Base-by-base conservation (phyloP, 2,888 invertebrate species). In the Hoplodrina ambigua region DNA sequence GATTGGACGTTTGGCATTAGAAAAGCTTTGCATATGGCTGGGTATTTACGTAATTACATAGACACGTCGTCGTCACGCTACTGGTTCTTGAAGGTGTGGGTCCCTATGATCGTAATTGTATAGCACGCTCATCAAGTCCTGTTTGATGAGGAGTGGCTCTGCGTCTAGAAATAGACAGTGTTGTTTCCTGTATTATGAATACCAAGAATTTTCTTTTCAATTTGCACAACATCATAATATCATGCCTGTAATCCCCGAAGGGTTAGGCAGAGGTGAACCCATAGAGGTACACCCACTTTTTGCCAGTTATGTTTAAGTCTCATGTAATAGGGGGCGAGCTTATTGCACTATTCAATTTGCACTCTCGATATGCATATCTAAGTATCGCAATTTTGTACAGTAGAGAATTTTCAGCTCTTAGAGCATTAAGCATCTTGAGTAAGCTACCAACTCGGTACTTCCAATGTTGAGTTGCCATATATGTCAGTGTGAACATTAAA, bases 11-110 rank as follows among this genome's bases (percentile, higher is more conserved):
- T 60, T 59, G 20, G 50, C 44, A 77, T 75, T 64, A 75, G 54
- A 61, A 80, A 80, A 69, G 46, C 50, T 77, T 80, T 61, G 54
- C 50, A 61, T 80, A 80, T 75, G 60, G 69, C 63, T 50, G 63
- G 50, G 54, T 69, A 75, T 77, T 69, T 75, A 50, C 69, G 60
- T 77, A 77, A 77, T 80, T 69, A 75, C 17, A 70, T 19, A 62
- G 46, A 58, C 13, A 49, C 8, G 11, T 66, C 13, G 6, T 7
- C 75, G 70, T 80, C 77, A 80, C 64, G 81, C 70, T 75, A 17
- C 46, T 80, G 41, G 41, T 11, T 50, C 41, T 20, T 2, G 11
- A 46, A 69, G 57, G 59, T 60, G 44, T 41, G 44, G 69, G 75
- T 53, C 19, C 13, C 52, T 56, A 10, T 60, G 10, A 70, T 17